Base-by-base conservation (phyloP, 2,888 invertebrate species). In the Caenorhabditis doughertyi region DNA sequence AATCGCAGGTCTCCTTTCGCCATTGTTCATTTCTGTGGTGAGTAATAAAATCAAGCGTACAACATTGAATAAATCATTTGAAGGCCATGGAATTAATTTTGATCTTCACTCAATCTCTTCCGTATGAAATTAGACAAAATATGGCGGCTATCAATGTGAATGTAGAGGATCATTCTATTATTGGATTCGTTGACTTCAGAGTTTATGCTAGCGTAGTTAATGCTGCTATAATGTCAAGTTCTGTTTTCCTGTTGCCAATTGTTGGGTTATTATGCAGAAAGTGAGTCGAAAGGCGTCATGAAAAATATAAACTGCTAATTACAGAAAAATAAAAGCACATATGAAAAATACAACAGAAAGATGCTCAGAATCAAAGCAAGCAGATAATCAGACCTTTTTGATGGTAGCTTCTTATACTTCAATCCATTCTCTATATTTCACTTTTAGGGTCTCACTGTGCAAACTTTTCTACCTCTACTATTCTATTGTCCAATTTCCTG, bases 381-480 rank as follows among this genome's bases (percentile, higher is more conserved):
- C 65, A 9, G 65, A 74, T 5, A 74, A 65, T 7, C 42, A 47
- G 39, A 65, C 56, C 27, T 74, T 74, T 56, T 27, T 73, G 3
- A 53, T 29, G 4, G 73, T 73, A 21, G 18, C n/a, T 47, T 49
- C 0, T 18, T 16, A 42, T 4, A 51, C n/a, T n/a, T n/a, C n/a
- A n/a, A n/a, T n/a, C 32, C 32, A 32, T 32, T 32, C 9, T 32
- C 32, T 32, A 32, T 32, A 9, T 32, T 9, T 39, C 3, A 53
- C 8, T 32, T 73, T 32, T 35, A 74, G 74, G 74, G 74, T 4
- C 27, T 74, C 0, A 55, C 44, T 4, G 25, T 74, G 0, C 74
- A 74, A 49, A 74, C 74, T 11, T 65, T 74, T 25, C 65, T 74
- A 2, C 74, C 74, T 3, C 16, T 74, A 9, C n/a, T 47, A 32